These are phyloP conservation scores for Triplophysa siluroides DNA, from an alignment of 2,113 vertebrate genomes.

Conservation along the genomic window DNA sequence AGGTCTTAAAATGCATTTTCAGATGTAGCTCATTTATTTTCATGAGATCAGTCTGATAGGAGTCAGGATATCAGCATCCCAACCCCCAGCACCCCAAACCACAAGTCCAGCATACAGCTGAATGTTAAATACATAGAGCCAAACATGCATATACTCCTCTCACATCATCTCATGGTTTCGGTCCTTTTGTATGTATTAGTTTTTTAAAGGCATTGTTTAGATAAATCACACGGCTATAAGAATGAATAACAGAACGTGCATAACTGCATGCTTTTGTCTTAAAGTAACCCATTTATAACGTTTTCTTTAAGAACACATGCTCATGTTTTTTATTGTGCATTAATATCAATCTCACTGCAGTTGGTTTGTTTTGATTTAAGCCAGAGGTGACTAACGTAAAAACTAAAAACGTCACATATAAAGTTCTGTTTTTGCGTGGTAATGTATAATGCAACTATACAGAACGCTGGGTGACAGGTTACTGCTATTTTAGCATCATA, in stretches of 20 bases:
- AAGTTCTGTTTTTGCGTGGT: no score
- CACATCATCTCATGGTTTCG: not conserved
- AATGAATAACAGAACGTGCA: not conserved
- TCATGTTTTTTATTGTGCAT: no score
- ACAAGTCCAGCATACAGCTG: not conserved
- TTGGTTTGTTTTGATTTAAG: no score
- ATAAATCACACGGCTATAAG: not conserved
- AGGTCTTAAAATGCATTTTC: not conserved
- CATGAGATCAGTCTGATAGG: not conserved
- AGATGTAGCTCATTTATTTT: constrained; percentile 14
- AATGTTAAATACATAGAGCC: not conserved
- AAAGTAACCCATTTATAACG: not conserved
- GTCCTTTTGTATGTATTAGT: not conserved
- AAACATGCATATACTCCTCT: not conserved
- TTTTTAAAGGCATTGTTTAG: no score
- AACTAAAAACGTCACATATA: no score
- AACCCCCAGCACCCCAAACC: not conserved
- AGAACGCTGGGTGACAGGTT: no score
- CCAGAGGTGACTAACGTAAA: no score
- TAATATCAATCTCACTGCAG: no score
- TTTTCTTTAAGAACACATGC: not conserved
- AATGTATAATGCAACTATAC: no score
- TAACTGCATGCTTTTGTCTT: not conserved
- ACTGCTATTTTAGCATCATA: not conserved
- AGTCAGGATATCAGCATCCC: not conserved